Evolutionary conservation across 2,797 vertebrate genomes (phyloP).

Genomic region (Pseudochirops cupreus): DNA sequence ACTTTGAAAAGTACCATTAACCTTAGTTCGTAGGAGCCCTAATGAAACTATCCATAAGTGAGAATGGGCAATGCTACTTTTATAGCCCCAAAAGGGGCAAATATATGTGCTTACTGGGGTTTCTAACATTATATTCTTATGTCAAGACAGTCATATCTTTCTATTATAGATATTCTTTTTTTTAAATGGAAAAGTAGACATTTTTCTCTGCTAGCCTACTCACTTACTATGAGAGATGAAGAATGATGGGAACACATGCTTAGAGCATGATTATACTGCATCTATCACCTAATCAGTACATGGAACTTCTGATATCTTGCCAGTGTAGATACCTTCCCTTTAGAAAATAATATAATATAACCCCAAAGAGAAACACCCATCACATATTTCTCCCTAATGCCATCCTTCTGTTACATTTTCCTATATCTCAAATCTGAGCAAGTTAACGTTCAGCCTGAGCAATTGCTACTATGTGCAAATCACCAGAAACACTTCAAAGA

Average conservation of each 20-base stretch:
- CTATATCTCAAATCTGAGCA: conserved; percentile 41
- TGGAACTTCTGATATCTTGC: not conserved
- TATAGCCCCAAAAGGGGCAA: conserved; percentile 7
- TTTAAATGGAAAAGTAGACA: not conserved
- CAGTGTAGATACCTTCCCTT: not conserved
- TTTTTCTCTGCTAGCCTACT: not conserved
- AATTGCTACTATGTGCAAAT: not conserved
- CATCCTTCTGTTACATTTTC: conserved; percentile 1
- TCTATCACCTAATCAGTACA: not conserved
- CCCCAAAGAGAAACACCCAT: not conserved
- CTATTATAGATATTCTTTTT: not conserved
- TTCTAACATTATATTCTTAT: not conserved
- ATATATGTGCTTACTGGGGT: not conserved
- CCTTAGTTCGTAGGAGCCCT: not conserved
- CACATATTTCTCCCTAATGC: not conserved
- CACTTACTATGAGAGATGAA: conserved; percentile 41
- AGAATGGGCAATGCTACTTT: not conserved
- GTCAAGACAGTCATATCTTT: not conserved
- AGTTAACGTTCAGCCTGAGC: not conserved
- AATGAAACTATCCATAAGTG: not conserved
- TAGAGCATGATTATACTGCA: not conserved
- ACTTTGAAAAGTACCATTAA: not conserved
- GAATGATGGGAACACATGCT: not conserved
- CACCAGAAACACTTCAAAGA: conserved; percentile 20
- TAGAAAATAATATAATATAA: not conserved